A percentile compares a stretch with the other conserved stretches of the same genome.
phyloP scores from a whole-genome alignment of 2,888 invertebrate species.

The Tribolium freemani region DNA sequence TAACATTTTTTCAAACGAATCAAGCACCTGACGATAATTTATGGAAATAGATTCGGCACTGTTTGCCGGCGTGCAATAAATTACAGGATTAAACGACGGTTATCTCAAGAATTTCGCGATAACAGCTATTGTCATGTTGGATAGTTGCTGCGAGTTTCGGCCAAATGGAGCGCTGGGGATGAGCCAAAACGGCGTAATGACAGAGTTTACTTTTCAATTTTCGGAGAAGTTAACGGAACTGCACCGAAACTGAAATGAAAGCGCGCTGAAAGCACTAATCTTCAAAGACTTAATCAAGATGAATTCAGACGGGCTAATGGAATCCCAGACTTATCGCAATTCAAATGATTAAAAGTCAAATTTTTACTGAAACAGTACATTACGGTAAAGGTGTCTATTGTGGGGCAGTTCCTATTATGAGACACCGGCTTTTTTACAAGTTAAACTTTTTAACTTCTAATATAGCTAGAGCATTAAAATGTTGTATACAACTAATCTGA shows the following conservation, averaged over 20 bases:
- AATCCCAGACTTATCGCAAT: constrained; percentile 13
- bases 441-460: no score
- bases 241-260: constrained; percentile 1
- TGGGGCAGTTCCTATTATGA: no score
- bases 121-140: not conserved
- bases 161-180: not conserved
- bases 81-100: constrained; percentile 20
- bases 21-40: constrained; percentile 31
- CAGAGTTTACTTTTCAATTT: not conserved
- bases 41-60: constrained; percentile 26
- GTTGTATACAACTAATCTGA: no score
- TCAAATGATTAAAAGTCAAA: not conserved
- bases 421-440: no score
- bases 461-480: no score
- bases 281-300: constrained; percentile 28
- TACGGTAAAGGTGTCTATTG: no score
- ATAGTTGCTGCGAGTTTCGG: not conserved
- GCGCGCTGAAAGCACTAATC: constrained; percentile 12
- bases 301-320: constrained; percentile 13
- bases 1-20: constrained; percentile 45
- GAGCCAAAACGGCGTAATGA: not conserved
- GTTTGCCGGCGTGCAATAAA: constrained; percentile 23
- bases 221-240: not conserved
- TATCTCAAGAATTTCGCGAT: constrained; percentile 22
- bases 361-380: no score